Evolutionary conservation across 92 coral and sea anemone species (phyloP).

Genomic region (Chrysogorgia sp.): DNA sequence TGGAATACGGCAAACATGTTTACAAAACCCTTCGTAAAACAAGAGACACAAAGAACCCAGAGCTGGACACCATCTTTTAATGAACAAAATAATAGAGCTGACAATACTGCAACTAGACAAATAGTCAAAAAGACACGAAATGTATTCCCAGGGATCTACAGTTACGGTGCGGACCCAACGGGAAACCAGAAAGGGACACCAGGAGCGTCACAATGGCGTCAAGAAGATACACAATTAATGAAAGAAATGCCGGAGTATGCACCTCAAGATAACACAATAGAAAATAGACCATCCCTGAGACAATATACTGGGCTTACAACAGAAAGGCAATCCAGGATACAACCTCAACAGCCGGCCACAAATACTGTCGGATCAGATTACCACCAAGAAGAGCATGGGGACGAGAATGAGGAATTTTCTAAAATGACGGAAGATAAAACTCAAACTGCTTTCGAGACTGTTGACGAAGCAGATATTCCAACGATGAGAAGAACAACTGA

Average conservation of each 20-base stretch:
- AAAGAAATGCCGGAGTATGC: constrained; percentile 19
- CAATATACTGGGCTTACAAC: constrained; percentile 14
- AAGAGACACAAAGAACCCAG: neutral
- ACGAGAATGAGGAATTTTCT: constrained; percentile 2
- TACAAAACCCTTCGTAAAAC: neutral
- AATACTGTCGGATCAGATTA: constrained; percentile 6
- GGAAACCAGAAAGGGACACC: constrained; percentile 12
- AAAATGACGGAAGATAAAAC: neutral
- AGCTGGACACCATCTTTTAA: neutral
- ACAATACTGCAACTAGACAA: neutral
- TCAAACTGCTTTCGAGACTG: constrained; percentile 15
- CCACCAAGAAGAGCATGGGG: neutral
- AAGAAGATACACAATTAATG: constrained; percentile 13
- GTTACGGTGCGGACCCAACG: neutral
- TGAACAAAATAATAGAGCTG: neutral
- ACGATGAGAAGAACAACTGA: constrained; percentile 26
- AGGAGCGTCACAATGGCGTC: neutral
- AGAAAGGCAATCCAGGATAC: neutral
- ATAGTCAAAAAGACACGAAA: neutral
- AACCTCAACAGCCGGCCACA: neutral
- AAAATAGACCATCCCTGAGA: constrained; percentile 1
- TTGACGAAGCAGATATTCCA: constrained; percentile 12
- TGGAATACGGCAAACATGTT: constrained; percentile 17
- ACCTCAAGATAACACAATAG: constrained; percentile 23
- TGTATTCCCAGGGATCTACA: constrained; percentile 24